Percentiles rank a stretch among this genome's conserved stretches.
These are phyloP conservation scores for Tetramorium simillimum DNA, from an alignment of 1,140 invertebrate species.

Conservation along the genomic window DNA sequence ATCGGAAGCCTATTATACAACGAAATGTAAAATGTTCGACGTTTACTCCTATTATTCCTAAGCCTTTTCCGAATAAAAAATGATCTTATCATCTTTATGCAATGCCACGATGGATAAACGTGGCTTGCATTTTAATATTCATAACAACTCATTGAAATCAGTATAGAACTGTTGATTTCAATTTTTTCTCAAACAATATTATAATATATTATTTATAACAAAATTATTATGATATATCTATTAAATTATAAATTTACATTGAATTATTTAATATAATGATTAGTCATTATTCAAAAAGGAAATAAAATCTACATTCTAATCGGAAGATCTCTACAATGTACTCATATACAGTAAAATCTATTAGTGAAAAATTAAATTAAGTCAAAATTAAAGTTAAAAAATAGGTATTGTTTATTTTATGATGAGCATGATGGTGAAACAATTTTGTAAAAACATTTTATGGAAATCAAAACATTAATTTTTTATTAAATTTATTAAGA, in stretches of 20 bases:
- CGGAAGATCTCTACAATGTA: background rate
- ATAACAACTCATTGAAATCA: constrained; percentile 2
- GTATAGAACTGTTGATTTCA: background rate
- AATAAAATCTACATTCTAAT: background rate
- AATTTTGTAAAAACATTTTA: background rate
- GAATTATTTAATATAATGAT: background rate
- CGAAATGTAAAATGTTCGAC: background rate
- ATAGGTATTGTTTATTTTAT: background rate
- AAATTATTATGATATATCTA: background rate
- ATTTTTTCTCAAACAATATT: background rate
- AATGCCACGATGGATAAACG: constrained; percentile 1
- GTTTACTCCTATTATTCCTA: background rate
- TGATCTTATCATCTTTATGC: background rate
- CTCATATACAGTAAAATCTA: background rate
- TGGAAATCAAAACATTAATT: background rate
- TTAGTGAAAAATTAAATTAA: background rate
- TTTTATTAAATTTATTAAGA: background rate
- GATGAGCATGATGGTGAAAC: background rate
- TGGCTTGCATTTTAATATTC: background rate
- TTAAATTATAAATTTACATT: background rate
- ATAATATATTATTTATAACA: background rate
- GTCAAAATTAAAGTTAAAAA: background rate
- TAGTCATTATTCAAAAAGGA: background rate
- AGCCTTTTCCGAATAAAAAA: background rate
- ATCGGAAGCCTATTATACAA: background rate